These are phyloP conservation scores for Etia nguti DNA, from an alignment of 2,113 vertebrate genomes.

Conservation along the genomic window DNA sequence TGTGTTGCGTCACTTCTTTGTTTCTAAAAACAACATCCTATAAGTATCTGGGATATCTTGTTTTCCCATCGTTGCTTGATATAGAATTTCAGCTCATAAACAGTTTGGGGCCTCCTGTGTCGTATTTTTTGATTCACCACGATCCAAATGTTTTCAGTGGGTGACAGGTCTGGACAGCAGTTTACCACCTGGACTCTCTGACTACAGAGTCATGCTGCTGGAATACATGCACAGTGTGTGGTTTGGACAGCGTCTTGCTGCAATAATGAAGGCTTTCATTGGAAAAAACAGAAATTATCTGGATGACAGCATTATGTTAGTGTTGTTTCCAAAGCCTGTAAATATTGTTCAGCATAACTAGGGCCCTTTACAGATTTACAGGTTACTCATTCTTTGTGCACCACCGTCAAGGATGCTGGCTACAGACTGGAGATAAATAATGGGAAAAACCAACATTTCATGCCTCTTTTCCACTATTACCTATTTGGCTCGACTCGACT, in stretches of 20 bases:
- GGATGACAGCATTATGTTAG: not conserved
- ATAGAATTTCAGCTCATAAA: not conserved
- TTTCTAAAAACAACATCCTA: not conserved
- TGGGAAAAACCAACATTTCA: not conserved
- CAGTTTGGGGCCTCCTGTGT: not conserved
- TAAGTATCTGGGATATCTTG: not conserved
- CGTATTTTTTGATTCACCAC: not conserved
- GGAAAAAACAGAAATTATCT: not conserved
- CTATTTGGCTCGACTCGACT: not conserved
- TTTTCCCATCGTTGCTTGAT: not conserved
- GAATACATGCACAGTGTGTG: not conserved
- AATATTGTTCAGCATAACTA: fast-evolving
- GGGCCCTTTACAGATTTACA: not conserved
- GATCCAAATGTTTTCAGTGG: not conserved
- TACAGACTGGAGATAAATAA: not conserved
- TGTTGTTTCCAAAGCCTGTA: not conserved
- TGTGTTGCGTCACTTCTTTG: not conserved
- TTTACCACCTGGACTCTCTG: not conserved
- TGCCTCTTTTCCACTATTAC: not conserved
- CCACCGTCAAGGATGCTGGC: not conserved
- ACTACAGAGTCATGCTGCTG: not conserved
- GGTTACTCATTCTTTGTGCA: not conserved
- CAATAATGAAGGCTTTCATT: not conserved
- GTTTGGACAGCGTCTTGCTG: not conserved
- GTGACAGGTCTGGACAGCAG: not conserved